These are phyloP conservation scores for Grammomys dolichurus DNA, from an alignment of 2,113 vertebrate species.

Conservation along the genomic window DNA sequence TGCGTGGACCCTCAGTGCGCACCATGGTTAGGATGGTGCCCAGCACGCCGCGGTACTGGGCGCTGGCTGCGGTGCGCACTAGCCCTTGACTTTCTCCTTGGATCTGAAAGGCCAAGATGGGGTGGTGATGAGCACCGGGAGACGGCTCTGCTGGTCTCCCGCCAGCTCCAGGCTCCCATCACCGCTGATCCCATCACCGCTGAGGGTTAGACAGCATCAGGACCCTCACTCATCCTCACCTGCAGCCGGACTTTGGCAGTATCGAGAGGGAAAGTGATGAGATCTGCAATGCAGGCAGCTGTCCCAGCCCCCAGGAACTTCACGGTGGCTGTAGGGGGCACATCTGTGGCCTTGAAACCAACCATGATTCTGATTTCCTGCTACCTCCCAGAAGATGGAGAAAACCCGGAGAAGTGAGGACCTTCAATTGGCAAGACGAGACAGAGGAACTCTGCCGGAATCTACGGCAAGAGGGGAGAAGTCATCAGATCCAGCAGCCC, in stretches of 20 bases:
- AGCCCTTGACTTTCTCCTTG: slow-evolving; percentile 89
- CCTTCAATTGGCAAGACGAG: slow-evolving; percentile 68
- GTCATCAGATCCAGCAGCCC: neutral
- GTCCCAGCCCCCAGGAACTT: slow-evolving; percentile 94
- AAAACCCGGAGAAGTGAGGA: neutral
- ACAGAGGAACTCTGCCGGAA: slow-evolving; percentile 80
- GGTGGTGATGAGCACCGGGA: neutral
- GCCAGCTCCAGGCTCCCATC: neutral
- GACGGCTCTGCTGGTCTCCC: neutral
- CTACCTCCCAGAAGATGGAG: slow-evolving; percentile 65
- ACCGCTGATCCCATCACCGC: neutral
- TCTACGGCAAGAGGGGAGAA: slow-evolving; percentile 60
- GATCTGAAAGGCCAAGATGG: slow-evolving; percentile 85
- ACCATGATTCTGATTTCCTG: slow-evolving; percentile 88
- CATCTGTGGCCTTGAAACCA: slow-evolving; percentile 91
- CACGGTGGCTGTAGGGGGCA: slow-evolving; percentile 90
- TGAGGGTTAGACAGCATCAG: neutral
- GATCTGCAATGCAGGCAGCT: slow-evolving; percentile 93
- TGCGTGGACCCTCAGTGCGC: slow-evolving; percentile 89
- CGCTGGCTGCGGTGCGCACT: slow-evolving; percentile 83
- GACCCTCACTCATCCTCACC: slow-evolving; percentile 84
- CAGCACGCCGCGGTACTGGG: slow-evolving; percentile 92
- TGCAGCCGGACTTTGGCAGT: slow-evolving; percentile 94
- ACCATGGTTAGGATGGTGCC: slow-evolving; percentile 95
- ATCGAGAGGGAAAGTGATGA: slow-evolving; percentile 94